phyloP scores from a whole-genome alignment of 1,140 invertebrate genomes.

The Trichomalopsis sarcophagae region DNA sequence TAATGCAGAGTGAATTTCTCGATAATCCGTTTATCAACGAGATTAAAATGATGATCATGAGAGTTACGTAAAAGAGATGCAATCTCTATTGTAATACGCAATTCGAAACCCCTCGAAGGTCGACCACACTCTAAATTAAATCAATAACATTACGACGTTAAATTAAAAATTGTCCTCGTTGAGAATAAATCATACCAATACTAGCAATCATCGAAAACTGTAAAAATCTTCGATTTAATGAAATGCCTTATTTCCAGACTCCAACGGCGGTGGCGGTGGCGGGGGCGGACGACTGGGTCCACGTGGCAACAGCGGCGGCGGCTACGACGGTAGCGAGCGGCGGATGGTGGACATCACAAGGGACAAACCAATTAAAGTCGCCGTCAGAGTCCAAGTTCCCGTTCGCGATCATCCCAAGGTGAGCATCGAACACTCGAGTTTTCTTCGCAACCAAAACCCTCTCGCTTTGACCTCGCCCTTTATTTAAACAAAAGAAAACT shows the following conservation, averaged over 20 bases:
- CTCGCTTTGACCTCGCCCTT: background rate
- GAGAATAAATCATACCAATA: background rate
- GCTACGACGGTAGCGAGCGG: constrained; percentile 70
- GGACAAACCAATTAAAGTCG: constrained; percentile 89
- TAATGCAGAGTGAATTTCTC: too few relatives aligned
- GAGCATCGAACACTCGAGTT: constrained; percentile 54
- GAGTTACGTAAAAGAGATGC: too few relatives aligned
- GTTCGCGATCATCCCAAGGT: constrained; percentile 92
- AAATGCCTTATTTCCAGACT: background rate
- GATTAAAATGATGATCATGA: too few relatives aligned
- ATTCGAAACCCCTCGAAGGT: too few relatives aligned
- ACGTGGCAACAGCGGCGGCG: constrained; percentile 56
- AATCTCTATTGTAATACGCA: too few relatives aligned
- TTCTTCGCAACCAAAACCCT: background rate
- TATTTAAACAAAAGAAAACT: background rate
- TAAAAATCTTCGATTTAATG: too few relatives aligned
- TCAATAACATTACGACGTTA: too few relatives aligned
- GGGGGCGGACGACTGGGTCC: constrained; percentile 19
- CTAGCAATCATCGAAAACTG: background rate
- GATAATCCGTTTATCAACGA: too few relatives aligned
- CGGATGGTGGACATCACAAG: constrained; percentile 88
- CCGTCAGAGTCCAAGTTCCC: constrained; percentile 89
- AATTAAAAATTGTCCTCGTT: too few relatives aligned
- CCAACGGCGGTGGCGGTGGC: background rate
- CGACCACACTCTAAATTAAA: too few relatives aligned